Base-by-base conservation (phyloP, 2,888 invertebrate species). In the Pherbina coryleti region DNA sequence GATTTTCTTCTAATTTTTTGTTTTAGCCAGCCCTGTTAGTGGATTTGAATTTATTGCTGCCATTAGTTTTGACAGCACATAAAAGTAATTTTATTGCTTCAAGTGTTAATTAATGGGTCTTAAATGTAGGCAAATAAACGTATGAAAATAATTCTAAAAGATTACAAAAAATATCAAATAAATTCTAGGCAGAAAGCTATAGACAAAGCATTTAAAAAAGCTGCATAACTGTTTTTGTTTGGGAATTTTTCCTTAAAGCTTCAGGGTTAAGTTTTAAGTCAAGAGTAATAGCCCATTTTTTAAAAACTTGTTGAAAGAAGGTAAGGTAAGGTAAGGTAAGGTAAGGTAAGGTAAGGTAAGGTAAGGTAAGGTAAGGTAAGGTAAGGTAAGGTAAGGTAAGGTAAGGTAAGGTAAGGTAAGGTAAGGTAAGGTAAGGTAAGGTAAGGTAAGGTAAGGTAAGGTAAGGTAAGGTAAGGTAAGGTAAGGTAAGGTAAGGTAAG, bases 91-190 rank as follows among this genome's bases (percentile, higher is more conserved):
- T 69, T 51, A 69, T 69, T 19, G 69, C 69, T n/a, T 22, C 28
- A 28, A 69, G 69, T 69, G 69, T 31, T 69, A 69, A 69, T 28
- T 51, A 69, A 69, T 69, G 69, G 69, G 14, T 1, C 7, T 44
- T 44, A 44, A 44, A 44, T 44, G 44, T 44, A 14, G 14, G 3
- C 44, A 44, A 44, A 44, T 44, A 44, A 37, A 37, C n/a, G n/a
- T n/a, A n/a, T n/a, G 1, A 4, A 8, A 37, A 37, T 8, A 37
- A 37, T 7, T 37, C 37, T 37, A 37, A 37, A 37, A 37, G 5
- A 37, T 37, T 1, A 37, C 1, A 37, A 37, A 3, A 37, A 37
- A 37, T 8, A 7, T 37, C 8, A 37, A 37, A 37, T 8, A 7
- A 37, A 37, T 8, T 37, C 7, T 5, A 7, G 8, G 7, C 7